Evolutionary conservation across 2,888 invertebrate genomes (phyloP), one percentile per base, ranked within the genome.

Genomic region (Arctia plantaginis): DNA sequence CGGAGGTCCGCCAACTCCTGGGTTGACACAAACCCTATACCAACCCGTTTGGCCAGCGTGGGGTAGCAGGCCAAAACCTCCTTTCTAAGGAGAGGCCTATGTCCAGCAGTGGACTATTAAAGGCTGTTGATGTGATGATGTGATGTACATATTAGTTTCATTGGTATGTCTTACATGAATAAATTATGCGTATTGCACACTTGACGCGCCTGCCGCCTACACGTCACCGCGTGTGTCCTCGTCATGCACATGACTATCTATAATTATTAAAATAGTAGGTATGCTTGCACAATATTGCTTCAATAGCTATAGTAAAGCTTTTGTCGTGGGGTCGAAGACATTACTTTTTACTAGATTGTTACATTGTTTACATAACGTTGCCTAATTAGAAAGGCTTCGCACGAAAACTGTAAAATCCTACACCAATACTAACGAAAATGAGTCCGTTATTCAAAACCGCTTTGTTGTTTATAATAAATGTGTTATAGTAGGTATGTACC

Each of bases 321-420:
- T 85, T 78, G 80, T 82, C 72, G 65, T 71, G 77, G 73, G 78
- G 82, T 80, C 82, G 79, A 82, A 76, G 79, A 82, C 79, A 79
- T 82, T 75, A 68, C 71, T 66, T 73, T 75, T 78, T 69, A 75
- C 79, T 77, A 80, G 73, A 82, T 78, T 73, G 77, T 85, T 85
- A 79, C 73, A 73, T 83, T 82, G 73, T 83, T 82, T 81, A 81
- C 75, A 78, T 83, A 85, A 81, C 78, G 74, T 80, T 79, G 81
- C 82, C 81, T 85, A 85, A 85, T 84, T 83, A 83, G 76, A 81
- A 75, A 84, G 76, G 82, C 81, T 80, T 82, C 77, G 76, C 75
- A 79, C 76, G 76, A 64, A 80, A 77, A 77, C 74, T 72, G 71
- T 77, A 80, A 78, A 78, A 70, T 65, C 65, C 76, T 74, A 78